phyloP scores from a whole-genome alignment of 1,140 invertebrate genomes.

The Tetranychus cinnabarinus region DNA sequence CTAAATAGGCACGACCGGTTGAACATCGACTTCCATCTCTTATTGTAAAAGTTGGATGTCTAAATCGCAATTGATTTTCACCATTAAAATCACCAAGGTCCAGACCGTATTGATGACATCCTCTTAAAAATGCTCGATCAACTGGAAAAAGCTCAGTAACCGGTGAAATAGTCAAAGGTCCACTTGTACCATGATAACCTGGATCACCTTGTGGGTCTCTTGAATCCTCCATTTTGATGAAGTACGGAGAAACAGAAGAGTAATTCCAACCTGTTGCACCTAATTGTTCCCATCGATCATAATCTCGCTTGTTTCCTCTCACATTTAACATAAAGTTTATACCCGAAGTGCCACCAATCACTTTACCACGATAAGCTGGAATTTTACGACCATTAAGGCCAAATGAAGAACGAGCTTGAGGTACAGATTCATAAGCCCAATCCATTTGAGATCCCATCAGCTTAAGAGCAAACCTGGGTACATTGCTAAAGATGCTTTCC shows the following conservation, averaged over 20 bases:
- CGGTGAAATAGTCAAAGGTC: conserved; percentile 1
- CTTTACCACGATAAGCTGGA: conserved; percentile 49
- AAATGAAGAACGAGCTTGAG: conserved; percentile 49
- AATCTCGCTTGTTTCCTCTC: conserved; percentile 70
- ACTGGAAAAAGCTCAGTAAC: neutral
- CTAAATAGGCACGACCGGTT: conserved; percentile 62
- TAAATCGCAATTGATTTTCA: conserved; percentile 19
- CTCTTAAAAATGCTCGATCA: neutral
- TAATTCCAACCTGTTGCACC: conserved; percentile 83
- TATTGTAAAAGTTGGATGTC: conserved; percentile 37
- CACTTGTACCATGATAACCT: conserved; percentile 13
- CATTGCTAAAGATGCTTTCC: conserved; percentile 64
- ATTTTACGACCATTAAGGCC: conserved; percentile 25
- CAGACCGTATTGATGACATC: neutral
- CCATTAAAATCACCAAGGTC: conserved; percentile 20
- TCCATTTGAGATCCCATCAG: conserved; percentile 59
- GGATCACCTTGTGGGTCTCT: conserved; percentile 15
- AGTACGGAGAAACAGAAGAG: conserved; percentile 60
- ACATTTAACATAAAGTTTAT: conserved; percentile 93
- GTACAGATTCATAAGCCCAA: conserved; percentile 77
- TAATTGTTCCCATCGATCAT: conserved; percentile 66
- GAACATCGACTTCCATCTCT: conserved; percentile 66
- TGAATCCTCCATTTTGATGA: conserved; percentile 44
- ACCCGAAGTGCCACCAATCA: conserved; percentile 50
- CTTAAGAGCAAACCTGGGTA: conserved; percentile 57